phyloP scores from a whole-genome alignment of 2,797 vertebrate species.

The Rhynchotus rufescens region DNA sequence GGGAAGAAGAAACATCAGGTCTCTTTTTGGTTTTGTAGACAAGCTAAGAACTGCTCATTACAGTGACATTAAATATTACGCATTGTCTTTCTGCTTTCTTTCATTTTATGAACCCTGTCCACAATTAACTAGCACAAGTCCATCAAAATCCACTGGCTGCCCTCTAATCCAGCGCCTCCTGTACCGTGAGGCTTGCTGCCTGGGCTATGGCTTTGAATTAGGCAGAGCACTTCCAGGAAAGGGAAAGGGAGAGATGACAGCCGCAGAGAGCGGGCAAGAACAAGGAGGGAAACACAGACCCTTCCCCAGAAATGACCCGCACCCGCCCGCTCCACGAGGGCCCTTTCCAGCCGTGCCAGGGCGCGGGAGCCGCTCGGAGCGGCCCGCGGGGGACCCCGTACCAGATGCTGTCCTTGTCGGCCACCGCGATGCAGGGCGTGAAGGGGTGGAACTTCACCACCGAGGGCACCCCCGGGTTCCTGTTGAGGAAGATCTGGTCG shows the following conservation, averaged over 20 bases:
- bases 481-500: conserved; percentile 98
- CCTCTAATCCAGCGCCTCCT: not conserved
- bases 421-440: conserved; percentile 94
- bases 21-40: not conserved
- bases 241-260: not conserved
- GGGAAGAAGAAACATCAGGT: not conserved
- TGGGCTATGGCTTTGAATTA: rapidly evolving
- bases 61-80: no score
- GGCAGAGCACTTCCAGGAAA: not conserved
- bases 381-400: conserved; percentile 44
- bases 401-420: conserved; percentile 98
- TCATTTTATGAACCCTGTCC: rapidly evolving
- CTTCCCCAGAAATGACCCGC: rapidly evolving
- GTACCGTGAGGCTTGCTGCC: rapidly evolving
- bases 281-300: rapidly evolving
- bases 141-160: not conserved
- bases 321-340: rapidly evolving
- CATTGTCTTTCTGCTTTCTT: not conserved
- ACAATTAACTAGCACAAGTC: not conserved
- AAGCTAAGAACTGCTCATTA: not conserved
- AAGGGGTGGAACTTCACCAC: conserved; percentile 98
- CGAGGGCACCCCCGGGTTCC: conserved; percentile 94
- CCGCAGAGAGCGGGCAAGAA: rapidly evolving
- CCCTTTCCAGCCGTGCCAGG: rapidly evolving
- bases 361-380: no score